Percentiles rank a stretch among this genome's conserved stretches.
These are phyloP conservation scores for Drosophila melanogaster DNA, from an alignment of 1,140 invertebrate species.

Conservation along the genomic window DNA sequence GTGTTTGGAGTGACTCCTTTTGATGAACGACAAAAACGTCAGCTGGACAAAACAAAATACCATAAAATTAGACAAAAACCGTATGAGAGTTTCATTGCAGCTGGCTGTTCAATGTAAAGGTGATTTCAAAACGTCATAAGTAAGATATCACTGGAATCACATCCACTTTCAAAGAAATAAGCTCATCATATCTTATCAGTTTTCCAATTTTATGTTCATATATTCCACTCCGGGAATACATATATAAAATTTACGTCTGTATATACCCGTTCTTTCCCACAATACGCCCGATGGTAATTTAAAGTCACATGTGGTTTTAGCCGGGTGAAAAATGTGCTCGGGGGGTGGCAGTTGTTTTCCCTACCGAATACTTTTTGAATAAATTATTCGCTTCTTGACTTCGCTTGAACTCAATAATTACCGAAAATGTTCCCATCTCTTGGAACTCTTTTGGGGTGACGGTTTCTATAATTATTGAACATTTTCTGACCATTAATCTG, in stretches of 20 bases:
- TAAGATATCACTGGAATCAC: no score
- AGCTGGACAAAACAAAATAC: conserved; percentile 32
- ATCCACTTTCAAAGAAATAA: no score
- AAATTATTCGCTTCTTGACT: conserved; percentile 54
- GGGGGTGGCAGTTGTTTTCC: conserved; percentile 14
- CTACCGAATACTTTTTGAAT: conserved; percentile 13
- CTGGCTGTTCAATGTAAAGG: no score
- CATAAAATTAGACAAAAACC: conserved; percentile 20
- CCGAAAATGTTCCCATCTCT: neutral
- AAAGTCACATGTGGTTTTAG: conserved; percentile 48
- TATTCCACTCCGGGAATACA: conserved; percentile 14
- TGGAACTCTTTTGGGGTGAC: conserved; percentile 14
- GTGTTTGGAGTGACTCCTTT: conserved; percentile 8
- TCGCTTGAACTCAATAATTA: conserved; percentile 44
- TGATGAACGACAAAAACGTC: conserved; percentile 42
- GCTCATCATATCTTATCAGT: neutral
- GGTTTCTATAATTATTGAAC: conserved; percentile 45
- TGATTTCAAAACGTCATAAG: no score
- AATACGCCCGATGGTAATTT: conserved; percentile 34
- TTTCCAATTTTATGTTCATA: conserved; percentile 2
- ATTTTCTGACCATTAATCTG: conserved; percentile 40
- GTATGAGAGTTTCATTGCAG: conserved; percentile 2
- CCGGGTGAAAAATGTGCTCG: neutral
- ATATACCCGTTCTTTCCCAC: conserved; percentile 4
- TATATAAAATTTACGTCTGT: conserved; percentile 12